Conservation (phyloP, 1,140 invertebrate genomes). For the Cherax quadricarinatus region DNA sequence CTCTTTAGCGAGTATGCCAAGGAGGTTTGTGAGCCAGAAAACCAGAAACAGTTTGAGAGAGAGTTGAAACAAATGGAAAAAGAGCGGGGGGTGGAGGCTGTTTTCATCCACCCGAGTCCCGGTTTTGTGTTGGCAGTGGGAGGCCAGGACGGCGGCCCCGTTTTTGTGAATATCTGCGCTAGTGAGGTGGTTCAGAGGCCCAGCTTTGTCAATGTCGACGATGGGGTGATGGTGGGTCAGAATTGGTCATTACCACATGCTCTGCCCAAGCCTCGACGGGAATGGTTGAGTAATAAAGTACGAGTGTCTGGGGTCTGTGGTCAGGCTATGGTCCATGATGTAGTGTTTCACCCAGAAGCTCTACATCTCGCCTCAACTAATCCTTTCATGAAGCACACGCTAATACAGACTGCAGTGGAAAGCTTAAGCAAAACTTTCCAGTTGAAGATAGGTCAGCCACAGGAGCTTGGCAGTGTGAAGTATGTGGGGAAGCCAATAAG, state of each 20-base stretch:
- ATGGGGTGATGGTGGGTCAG: neutral
- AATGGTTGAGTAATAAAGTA: neutral
- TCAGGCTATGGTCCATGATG: slow-evolving; percentile 76
- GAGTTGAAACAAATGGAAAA: slow-evolving; percentile 46
- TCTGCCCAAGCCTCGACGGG: slow-evolving; percentile 37
- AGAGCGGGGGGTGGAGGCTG: slow-evolving; percentile 49
- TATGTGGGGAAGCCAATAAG: slow-evolving; percentile 39
- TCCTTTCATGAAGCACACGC: slow-evolving; percentile 76
- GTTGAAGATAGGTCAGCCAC: slow-evolving; percentile 75
- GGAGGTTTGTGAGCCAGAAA: slow-evolving; percentile 44
- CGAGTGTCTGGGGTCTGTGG: neutral
- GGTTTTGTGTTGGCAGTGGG: slow-evolving; percentile 33
- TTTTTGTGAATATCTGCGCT: slow-evolving; percentile 50
- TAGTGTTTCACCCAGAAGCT: slow-evolving; percentile 78
- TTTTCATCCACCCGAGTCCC: slow-evolving; percentile 50
- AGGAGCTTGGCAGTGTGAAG: slow-evolving; percentile 37
- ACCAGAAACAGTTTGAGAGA: slow-evolving; percentile 49
- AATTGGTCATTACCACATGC: slow-evolving; percentile 47
- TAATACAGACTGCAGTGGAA: slow-evolving; percentile 78
- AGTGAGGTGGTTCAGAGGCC: slow-evolving; percentile 51
- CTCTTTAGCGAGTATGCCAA: slow-evolving; percentile 56
- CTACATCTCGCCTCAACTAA: slow-evolving; percentile 77
- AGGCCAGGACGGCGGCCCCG: neutral
- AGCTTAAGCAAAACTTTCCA: slow-evolving; percentile 76
- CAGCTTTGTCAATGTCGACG: neutral